Evolutionary conservation across 1,140 invertebrate species (phyloP).

Genomic region (Oryzaephilus surinamensis): DNA sequence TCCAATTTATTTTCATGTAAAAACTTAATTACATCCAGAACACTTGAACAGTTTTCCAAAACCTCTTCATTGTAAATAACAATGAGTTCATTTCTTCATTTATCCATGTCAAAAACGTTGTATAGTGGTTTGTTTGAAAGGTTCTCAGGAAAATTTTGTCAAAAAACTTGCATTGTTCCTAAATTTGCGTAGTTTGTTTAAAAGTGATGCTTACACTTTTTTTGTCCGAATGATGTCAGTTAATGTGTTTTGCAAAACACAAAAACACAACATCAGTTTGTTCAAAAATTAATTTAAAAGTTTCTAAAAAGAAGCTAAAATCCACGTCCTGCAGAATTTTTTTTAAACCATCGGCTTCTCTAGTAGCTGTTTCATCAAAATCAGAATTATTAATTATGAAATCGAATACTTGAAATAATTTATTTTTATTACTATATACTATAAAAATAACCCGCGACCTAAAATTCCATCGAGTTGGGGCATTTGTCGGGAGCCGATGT

Average conservation of each 20-base stretch:
- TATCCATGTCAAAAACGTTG: background rate
- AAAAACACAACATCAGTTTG: conserved; percentile 5
- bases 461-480: conserved; percentile 14
- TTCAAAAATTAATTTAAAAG: conserved; percentile 8
- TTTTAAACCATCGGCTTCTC: conserved; percentile 5
- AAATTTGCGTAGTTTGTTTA: conserved; percentile 5
- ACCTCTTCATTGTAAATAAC: conserved; percentile 3
- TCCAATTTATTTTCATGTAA: conserved; percentile 1
- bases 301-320: conserved; percentile 4
- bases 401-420: conserved; percentile 13
- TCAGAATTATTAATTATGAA: conserved; percentile 6
- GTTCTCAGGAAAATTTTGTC: background rate
- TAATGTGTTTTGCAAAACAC: conserved; percentile 3
- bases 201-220: conserved; percentile 3
- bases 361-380: conserved; percentile 2
- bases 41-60: conserved; percentile 1
- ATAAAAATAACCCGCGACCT: conserved; percentile 6
- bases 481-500: conserved; percentile 4
- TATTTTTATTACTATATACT: conserved; percentile 5
- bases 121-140: background rate
- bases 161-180: conserved; percentile 2
- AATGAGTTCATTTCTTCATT: conserved; percentile 2
- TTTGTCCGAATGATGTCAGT: conserved; percentile 4
- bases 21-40: conserved; percentile 1
- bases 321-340: conserved; percentile 1